A percentile compares a stretch with the other conserved stretches of the same genome.
Conservation (phyloP, 2,797 vertebrate genomes). For the Coccyzus lansbergi region DNA sequence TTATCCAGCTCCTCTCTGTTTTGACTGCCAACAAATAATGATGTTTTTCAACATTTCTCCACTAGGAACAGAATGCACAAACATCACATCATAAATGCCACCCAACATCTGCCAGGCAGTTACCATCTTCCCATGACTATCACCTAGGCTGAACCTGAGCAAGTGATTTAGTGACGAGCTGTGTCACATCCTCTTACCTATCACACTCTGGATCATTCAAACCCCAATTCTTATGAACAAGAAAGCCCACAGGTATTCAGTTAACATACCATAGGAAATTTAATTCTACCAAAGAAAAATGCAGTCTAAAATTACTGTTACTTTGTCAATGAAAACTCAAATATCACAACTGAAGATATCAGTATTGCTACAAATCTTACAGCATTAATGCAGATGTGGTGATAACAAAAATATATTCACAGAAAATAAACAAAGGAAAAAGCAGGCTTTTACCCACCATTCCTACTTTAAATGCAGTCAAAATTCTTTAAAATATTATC, state of each 20-base stretch:
- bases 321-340: slow-evolving; percentile 7
- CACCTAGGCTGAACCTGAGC: slow-evolving; percentile 45
- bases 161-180: slow-evolving; percentile 51
- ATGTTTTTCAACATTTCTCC: slow-evolving; percentile 68
- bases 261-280: slow-evolving; percentile 14
- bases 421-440: neutral
- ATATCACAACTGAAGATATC: neutral
- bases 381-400: neutral
- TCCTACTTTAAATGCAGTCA: neutral
- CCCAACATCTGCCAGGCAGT: slow-evolving; percentile 66
- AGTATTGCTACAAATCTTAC: neutral
- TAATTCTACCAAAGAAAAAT: neutral
- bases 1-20: slow-evolving; percentile 61
- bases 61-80: slow-evolving; percentile 68
- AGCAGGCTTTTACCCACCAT: neutral
- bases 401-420: neutral
- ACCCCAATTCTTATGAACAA: neutral
- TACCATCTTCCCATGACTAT: slow-evolving; percentile 54
- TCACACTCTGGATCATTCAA: neutral
- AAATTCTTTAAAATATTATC: neutral
- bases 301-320: neutral
- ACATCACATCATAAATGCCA: slow-evolving; percentile 67
- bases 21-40: slow-evolving; percentile 70
- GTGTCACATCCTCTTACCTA: slow-evolving; percentile 23
- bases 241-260: neutral